These are phyloP conservation scores for Camarhynchus parvulus DNA, from an alignment of 2,113 vertebrate genomes.

Conservation along the genomic window DNA sequence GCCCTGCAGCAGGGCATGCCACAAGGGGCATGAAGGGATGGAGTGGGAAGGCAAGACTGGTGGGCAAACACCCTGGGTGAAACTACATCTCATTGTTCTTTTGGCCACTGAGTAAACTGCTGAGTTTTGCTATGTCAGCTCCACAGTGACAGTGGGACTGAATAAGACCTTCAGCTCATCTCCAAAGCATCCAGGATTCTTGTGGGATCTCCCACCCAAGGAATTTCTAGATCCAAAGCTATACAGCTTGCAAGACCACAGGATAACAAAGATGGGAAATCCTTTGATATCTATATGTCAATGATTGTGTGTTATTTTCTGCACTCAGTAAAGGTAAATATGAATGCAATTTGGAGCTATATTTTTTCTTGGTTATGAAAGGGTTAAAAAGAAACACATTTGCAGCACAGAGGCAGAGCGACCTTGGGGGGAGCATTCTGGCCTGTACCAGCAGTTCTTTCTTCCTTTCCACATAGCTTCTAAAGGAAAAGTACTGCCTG, in stretches of 20 bases:
- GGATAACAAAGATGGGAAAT: background rate
- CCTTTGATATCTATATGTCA: background rate
- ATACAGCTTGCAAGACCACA: background rate
- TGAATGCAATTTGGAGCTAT: background rate
- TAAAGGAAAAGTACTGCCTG: slow-evolving; percentile 72
- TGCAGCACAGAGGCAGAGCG: slow-evolving; percentile 13
- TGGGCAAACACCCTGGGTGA: background rate
- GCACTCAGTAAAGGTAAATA: background rate
- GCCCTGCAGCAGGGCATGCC: background rate
- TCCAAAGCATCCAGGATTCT: background rate
- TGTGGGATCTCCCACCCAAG: background rate
- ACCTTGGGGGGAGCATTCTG: slow-evolving; percentile 59
- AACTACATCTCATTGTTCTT: background rate
- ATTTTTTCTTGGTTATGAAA: background rate
- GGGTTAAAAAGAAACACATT: slow-evolving; percentile 58
- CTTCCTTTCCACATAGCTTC: slow-evolving; percentile 35
- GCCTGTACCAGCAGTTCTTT: slow-evolving; percentile 52
- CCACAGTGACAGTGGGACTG: background rate
- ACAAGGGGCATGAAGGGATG: background rate
- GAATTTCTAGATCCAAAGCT: background rate
- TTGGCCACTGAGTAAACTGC: background rate
- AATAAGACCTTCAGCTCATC: background rate
- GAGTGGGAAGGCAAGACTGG: background rate
- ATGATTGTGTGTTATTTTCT: background rate
- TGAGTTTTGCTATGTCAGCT: background rate